These are phyloP conservation scores for Staurois parvus DNA, from an alignment of 2,797 vertebrate genomes.

Conservation along the genomic window DNA sequence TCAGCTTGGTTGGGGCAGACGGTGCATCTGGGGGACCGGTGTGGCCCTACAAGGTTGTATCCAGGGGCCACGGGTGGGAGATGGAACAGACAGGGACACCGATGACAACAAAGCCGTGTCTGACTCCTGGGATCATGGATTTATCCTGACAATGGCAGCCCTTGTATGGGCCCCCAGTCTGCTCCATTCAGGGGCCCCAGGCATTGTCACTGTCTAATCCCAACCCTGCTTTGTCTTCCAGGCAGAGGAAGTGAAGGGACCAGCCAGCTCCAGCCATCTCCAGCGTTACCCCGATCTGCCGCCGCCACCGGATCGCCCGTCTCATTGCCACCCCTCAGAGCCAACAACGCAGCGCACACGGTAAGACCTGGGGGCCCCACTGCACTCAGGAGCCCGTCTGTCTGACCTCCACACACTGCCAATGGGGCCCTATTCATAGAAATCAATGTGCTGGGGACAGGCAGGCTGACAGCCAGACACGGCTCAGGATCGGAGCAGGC, in stretches of 20 bases:
- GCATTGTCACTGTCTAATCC: background rate
- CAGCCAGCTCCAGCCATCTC: conserved; percentile 81
- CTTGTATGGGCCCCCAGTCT: background rate
- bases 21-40: background rate
- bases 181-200: background rate
- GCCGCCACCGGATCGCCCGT: conserved; percentile 79
- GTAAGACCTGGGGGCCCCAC: conserved; percentile 66
- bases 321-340: conserved; percentile 84
- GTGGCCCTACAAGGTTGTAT: background rate
- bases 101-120: background rate
- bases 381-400: too few species aligned
- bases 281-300: conserved; percentile 78
- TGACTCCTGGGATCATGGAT: conserved; percentile 29
- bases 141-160: conserved; percentile 36
- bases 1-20: background rate
- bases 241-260: conserved; percentile 82
- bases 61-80: background rate
- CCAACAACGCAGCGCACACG: conserved; percentile 79
- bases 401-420: background rate
- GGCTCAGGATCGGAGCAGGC: too few species aligned
- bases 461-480: conserved; percentile 60
- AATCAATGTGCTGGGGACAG: conserved; percentile 69
- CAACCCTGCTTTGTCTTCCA: conserved; percentile 66
- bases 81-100: background rate
- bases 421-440: conserved; percentile 71